Conservation (phyloP, 1,140 invertebrate species). For the Psilanteris sp. region DNA sequence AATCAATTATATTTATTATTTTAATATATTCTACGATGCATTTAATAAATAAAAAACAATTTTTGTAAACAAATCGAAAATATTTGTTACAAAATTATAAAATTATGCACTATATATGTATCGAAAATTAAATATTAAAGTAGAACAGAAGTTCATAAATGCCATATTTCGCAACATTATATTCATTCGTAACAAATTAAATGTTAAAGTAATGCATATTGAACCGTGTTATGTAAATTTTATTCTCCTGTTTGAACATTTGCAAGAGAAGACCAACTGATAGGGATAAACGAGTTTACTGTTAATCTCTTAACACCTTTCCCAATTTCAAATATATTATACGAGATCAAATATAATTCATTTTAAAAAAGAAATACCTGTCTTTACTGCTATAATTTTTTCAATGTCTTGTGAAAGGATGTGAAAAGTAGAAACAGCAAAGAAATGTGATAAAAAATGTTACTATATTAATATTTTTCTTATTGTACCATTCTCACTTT, state of each 20-base stretch:
- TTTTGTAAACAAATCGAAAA: slow-evolving; percentile 5
- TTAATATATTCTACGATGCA: no score
- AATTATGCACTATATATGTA: not conserved
- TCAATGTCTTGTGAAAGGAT: no score
- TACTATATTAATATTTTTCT: no score
- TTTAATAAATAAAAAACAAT: no score
- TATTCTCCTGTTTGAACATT: slow-evolving; percentile 35
- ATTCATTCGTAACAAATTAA: slow-evolving; percentile 25
- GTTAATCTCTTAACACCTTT: slow-evolving; percentile 38
- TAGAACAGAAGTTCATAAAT: slow-evolving; percentile 22
- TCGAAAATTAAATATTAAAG: slow-evolving; percentile 45
- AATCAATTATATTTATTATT: no score
- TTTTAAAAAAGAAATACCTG: slow-evolving; percentile 10
- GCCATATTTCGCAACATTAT: slow-evolving; percentile 21
- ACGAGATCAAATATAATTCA: slow-evolving; percentile 41
- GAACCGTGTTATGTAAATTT: slow-evolving; percentile 23
- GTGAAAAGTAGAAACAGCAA: no score
- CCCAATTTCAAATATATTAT: slow-evolving; percentile 36
- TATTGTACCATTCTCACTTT: no score
- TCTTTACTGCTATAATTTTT: no score
- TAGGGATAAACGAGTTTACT: slow-evolving; percentile 28
- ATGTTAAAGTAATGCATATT: slow-evolving; percentile 34
- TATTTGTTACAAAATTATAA: slow-evolving; percentile 23
- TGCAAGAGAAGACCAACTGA: slow-evolving; percentile 26
- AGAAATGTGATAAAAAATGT: no score